Percentiles rank a stretch among this genome's conserved stretches.
phyloP scores from a whole-genome alignment of 2,113 vertebrate species.

The Nettapus auritus region DNA sequence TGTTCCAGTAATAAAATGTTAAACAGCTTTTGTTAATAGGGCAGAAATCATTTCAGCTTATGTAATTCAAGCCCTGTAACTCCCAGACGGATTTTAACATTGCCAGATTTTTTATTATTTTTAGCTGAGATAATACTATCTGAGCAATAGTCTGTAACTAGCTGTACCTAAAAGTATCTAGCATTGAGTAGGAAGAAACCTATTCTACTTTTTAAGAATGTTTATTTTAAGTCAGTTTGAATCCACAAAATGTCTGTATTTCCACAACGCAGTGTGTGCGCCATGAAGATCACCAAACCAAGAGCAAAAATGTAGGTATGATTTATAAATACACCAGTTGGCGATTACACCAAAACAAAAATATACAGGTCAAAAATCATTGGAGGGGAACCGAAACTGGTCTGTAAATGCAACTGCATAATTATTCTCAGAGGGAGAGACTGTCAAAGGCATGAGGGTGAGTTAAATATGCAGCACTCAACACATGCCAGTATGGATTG shows the following conservation, averaged over 20 bases:
- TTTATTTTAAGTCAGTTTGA: neutral
- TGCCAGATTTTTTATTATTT: slow-evolving; percentile 19
- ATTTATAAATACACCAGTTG: neutral
- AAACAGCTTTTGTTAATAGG: slow-evolving; percentile 4
- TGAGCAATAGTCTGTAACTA: neutral
- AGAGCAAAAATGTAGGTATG: neutral
- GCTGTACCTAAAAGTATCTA: neutral
- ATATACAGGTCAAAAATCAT: neutral
- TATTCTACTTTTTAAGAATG: neutral
- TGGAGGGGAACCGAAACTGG: neutral
- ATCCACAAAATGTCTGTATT: neutral
- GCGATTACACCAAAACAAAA: neutral
- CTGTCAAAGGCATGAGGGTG: neutral
- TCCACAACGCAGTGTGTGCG: neutral
- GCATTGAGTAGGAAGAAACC: neutral
- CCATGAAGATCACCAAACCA: neutral
- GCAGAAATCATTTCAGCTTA: slow-evolving; percentile 38
- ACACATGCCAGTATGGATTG: neutral
- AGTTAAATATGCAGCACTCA: neutral
- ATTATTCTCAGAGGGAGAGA: neutral
- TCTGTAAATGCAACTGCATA: neutral
- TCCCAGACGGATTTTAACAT: neutral
- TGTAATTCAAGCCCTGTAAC: neutral
- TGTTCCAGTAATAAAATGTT: slow-evolving; percentile 12
- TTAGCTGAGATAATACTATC: slow-evolving; percentile 19